These are phyloP conservation scores for Anagyrus pseudococci DNA, from an alignment of 2,888 invertebrate species.

Conservation along the genomic window DNA sequence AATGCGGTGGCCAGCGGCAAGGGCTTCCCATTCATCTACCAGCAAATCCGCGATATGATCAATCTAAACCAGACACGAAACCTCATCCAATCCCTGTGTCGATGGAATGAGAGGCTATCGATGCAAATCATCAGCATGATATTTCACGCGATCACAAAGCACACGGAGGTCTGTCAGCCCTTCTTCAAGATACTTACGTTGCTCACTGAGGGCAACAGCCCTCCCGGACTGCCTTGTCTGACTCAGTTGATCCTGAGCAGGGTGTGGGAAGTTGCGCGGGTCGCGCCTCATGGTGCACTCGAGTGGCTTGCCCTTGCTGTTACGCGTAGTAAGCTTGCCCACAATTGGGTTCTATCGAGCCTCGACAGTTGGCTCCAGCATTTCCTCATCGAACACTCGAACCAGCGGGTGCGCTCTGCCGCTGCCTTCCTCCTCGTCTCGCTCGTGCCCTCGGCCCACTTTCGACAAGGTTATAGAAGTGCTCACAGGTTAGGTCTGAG, in stretches of 20 bases:
- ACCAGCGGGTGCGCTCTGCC: slow-evolving; percentile 87
- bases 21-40: slow-evolving; percentile 92
- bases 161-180: slow-evolving; percentile 89
- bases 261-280: slow-evolving; percentile 90
- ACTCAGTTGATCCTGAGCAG: slow-evolving; percentile 86
- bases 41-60: slow-evolving; percentile 92
- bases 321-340: slow-evolving; percentile 87
- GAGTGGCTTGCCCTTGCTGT: slow-evolving; percentile 85
- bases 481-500: slow-evolving; percentile 67
- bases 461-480: slow-evolving; percentile 83
- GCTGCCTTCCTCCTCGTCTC: slow-evolving; percentile 90
- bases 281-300: slow-evolving; percentile 88
- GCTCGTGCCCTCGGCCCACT: slow-evolving; percentile 88
- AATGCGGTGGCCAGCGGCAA: slow-evolving; percentile 86
- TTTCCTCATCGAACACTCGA: slow-evolving; percentile 83
- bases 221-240: slow-evolving; percentile 87
- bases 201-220: slow-evolving; percentile 82
- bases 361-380: slow-evolving; percentile 91
- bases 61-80: slow-evolving; percentile 91
- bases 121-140: slow-evolving; percentile 89
- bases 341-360: slow-evolving; percentile 91
- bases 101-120: slow-evolving; percentile 89
- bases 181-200: slow-evolving; percentile 92
- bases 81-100: slow-evolving; percentile 87
- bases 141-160: slow-evolving; percentile 88